phyloP scores from a whole-genome alignment of 2,797 vertebrate genomes.

The Cryptoprocta ferox region DNA sequence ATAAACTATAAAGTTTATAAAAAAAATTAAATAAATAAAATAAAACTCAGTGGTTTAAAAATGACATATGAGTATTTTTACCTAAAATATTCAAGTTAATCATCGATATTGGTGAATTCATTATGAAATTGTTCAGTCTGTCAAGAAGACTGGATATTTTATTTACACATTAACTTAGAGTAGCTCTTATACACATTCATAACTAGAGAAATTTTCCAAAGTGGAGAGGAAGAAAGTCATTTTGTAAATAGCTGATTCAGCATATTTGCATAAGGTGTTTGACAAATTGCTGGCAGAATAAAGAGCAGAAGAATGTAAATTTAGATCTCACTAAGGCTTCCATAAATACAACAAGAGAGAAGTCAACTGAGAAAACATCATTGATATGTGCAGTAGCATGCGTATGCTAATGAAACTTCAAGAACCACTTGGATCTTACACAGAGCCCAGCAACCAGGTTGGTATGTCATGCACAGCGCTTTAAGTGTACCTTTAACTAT shows the following conservation, averaged over 20 bases:
- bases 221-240: background rate
- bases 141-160: background rate
- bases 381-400: background rate
- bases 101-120: background rate
- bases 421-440: background rate
- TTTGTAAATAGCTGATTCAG: conserved; percentile 3
- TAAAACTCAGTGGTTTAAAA: background rate
- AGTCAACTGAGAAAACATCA: background rate
- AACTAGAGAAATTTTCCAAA: background rate
- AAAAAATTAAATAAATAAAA: too few relatives aligned
- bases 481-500: background rate
- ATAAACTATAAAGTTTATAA: too few relatives aligned
- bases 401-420: background rate
- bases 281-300: background rate
- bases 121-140: background rate
- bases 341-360: background rate
- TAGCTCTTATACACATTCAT: background rate
- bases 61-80: background rate
- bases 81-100: background rate
- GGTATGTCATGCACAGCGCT: background rate
- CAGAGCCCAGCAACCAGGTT: background rate
- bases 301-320: background rate
- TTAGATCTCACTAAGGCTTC: background rate
- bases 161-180: background rate
- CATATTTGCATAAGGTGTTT: background rate